Conservation (phyloP, 1,140 invertebrate species). For the Calliopsis andreniformis region DNA sequence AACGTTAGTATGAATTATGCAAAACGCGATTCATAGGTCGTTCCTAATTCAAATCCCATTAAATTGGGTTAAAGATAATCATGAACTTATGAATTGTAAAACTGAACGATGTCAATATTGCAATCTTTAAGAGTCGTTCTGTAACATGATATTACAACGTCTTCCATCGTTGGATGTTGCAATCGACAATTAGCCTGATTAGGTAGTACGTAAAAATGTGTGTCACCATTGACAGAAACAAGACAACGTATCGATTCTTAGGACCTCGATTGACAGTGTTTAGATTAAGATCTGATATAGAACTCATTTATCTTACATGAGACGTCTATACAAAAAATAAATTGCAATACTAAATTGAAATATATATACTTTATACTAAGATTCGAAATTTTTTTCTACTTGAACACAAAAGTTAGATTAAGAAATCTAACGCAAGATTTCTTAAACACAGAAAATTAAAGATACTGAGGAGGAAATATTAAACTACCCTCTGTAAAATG, state of each 20-base stretch:
- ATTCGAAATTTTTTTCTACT: no score
- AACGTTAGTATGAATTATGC: conserved; percentile 29
- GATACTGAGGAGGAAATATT: no score
- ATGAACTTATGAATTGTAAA: conserved; percentile 1
- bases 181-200: conserved; percentile 14
- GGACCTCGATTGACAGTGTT: not conserved
- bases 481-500: no score
- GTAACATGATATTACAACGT: not conserved
- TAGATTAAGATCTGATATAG: not conserved
- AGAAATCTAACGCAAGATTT: no score
- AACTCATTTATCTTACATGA: not conserved
- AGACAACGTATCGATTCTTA: not conserved
- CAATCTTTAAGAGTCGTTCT: not conserved
- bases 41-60: conserved; percentile 31
- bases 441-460: no score
- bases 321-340: not conserved
- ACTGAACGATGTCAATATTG: conserved; percentile 14
- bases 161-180: not conserved
- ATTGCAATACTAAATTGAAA: no score
- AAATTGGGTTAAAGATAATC: conserved; percentile 15
- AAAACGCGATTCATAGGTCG: conserved; percentile 26
- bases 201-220: not conserved
- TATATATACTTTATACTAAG: no score
- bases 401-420: no score
- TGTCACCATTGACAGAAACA: not conserved